A percentile compares a stretch with the other conserved stretches of the same genome.
Conservation (phyloP, 2,797 vertebrate genomes). For the Hypotaenidia okinawae region DNA sequence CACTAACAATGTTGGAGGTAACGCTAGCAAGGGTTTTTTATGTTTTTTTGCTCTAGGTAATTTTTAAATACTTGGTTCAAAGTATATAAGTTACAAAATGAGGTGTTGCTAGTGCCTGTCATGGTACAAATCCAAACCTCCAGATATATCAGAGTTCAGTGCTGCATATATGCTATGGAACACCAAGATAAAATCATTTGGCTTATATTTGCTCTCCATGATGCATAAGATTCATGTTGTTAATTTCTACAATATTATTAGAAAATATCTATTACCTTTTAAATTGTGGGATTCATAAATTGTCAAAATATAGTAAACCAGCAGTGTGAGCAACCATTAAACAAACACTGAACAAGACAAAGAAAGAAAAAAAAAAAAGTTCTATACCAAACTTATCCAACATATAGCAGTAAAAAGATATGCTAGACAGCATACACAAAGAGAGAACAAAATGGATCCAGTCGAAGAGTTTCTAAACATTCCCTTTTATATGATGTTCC, state of each 20-base stretch:
- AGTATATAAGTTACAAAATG: not conserved
- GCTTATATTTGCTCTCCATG: not conserved
- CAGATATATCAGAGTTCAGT: not conserved
- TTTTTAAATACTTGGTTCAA: not conserved
- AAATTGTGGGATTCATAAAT: not conserved
- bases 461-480: not conserved
- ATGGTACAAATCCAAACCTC: not conserved
- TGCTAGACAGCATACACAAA: not conserved
- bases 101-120: not conserved
- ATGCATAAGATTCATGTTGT: not conserved
- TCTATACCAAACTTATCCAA: not conserved
- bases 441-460: not conserved
- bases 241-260: not conserved
- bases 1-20: not conserved
- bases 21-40: not conserved
- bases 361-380: not conserved
- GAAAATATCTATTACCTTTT: not conserved
- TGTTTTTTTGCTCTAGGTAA: not conserved
- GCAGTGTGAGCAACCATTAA: not conserved
- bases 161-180: not conserved
- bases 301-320: not conserved
- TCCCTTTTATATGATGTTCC: not conserved
- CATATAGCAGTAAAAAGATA: not conserved
- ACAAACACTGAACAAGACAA: not conserved
- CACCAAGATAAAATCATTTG: not conserved